A percentile compares a stretch with the other conserved stretches of the same genome.
These are phyloP conservation scores for Heliconius congener DNA, from an alignment of 1,140 invertebrate species.

Conservation along the genomic window DNA sequence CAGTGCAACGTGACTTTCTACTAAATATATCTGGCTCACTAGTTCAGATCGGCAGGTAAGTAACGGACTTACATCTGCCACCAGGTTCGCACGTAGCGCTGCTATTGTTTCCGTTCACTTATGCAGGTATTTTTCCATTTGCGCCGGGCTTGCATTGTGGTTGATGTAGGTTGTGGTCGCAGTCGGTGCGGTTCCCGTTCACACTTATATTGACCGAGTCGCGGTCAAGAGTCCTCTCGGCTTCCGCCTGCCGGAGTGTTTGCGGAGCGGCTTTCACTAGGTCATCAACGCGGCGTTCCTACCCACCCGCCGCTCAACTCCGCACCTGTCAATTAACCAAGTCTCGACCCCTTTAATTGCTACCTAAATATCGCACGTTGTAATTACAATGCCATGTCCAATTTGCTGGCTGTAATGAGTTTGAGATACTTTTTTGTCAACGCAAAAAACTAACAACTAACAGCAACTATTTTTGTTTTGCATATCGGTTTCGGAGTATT, in stretches of 20 bases:
- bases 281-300: conserved; percentile 44
- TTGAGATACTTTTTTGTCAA: conserved; percentile 53
- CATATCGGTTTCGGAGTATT: conserved; percentile 67
- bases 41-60: conserved; percentile 50
- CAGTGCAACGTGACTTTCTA: conserved; percentile 50
- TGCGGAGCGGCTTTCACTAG: conserved; percentile 44
- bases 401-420: conserved; percentile 65
- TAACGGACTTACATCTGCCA: conserved; percentile 52
- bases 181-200: conserved; percentile 36
- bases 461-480: conserved; percentile 71
- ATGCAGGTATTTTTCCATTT: conserved; percentile 63
- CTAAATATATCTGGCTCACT: conserved; percentile 50
- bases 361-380: conserved; percentile 62
- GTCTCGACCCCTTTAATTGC: conserved; percentile 56
- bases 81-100: conserved; percentile 52
- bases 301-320: background rate
- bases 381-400: conserved; percentile 64
- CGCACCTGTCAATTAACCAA: conserved; percentile 53
- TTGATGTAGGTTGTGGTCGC: conserved; percentile 63
- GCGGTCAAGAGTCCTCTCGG: conserved; percentile 48
- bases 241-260: conserved; percentile 43
- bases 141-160: conserved; percentile 43
- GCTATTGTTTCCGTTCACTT: conserved; percentile 60
- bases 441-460: conserved; percentile 56
- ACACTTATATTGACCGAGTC: conserved; percentile 56